Conservation (phyloP, 2,797 vertebrate genomes). For the Petrocephalus schoutedeni region DNA sequence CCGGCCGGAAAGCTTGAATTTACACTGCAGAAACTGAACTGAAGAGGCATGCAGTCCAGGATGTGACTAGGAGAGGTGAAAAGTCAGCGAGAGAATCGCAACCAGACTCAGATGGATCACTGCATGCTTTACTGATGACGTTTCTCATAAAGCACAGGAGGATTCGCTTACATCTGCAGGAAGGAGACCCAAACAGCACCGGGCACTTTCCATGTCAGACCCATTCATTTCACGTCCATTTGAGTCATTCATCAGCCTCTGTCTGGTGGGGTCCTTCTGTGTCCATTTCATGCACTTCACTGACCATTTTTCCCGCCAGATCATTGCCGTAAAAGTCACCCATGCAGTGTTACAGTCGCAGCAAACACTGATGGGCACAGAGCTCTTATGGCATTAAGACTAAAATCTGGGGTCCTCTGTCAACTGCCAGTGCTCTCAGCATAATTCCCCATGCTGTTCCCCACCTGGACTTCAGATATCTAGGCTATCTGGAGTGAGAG, state of each 20-base stretch:
- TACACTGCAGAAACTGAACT: background rate
- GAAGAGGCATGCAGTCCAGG: background rate
- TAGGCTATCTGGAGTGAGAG: slow-evolving; percentile 5
- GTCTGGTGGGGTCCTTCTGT: background rate
- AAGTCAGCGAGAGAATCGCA: background rate
- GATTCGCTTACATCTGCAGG: background rate
- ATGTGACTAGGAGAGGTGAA: background rate
- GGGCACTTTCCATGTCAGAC: background rate
- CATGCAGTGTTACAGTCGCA: background rate
- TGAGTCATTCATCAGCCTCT: background rate
- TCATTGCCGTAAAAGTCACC: background rate
- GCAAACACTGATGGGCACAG: background rate
- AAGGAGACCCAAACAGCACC: background rate
- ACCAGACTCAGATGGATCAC: background rate
- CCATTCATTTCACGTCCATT: background rate
- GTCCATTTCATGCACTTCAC: background rate
- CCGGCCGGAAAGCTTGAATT: background rate
- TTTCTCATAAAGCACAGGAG: background rate
- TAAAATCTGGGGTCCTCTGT: background rate
- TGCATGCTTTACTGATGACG: background rate
- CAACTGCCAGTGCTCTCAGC: background rate
- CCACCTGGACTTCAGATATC: background rate
- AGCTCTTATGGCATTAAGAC: background rate
- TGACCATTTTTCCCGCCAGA: background rate
- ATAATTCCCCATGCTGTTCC: background rate